These are phyloP conservation scores for Antedon mediterranea DNA, from an alignment of 53 echinoderm and acorn worm genomes.

Conservation along the genomic window DNA sequence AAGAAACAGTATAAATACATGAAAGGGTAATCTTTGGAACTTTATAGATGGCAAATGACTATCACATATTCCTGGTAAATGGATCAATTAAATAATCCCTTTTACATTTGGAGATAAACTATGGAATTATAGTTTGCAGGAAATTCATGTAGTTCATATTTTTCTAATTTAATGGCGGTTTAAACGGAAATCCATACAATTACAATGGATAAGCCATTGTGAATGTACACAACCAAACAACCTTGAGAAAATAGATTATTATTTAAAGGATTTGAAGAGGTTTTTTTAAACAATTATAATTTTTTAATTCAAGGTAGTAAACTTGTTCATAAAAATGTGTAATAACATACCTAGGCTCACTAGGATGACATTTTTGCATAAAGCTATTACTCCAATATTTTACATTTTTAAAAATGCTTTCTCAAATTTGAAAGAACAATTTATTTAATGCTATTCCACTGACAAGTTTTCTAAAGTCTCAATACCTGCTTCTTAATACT, in stretches of 20 bases:
- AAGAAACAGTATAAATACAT: not conserved
- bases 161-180: not conserved
- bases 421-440: no score
- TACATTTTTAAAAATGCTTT: no score
- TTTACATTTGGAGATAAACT: not conserved
- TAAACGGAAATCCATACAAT: not conserved
- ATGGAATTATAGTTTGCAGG: not conserved
- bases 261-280: not conserved
- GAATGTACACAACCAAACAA: not conserved
- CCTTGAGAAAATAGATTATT: conserved; percentile 1
- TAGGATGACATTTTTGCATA: no score
- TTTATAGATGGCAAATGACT: not conserved
- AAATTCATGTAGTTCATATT: not conserved
- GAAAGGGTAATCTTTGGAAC: not conserved
- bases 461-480: no score
- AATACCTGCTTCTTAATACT: no score
- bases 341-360: no score
- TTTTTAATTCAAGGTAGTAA: no score
- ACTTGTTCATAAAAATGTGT: no score
- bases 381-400: no score
- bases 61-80: not conserved
- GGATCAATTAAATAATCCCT: not conserved
- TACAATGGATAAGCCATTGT: not conserved
- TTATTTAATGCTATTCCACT: no score
- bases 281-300: no score